A percentile compares a stretch with the other conserved stretches of the same genome.
phyloP scores from a whole-genome alignment of 2,113 vertebrate genomes.

The Phylloscopus whistleri region DNA sequence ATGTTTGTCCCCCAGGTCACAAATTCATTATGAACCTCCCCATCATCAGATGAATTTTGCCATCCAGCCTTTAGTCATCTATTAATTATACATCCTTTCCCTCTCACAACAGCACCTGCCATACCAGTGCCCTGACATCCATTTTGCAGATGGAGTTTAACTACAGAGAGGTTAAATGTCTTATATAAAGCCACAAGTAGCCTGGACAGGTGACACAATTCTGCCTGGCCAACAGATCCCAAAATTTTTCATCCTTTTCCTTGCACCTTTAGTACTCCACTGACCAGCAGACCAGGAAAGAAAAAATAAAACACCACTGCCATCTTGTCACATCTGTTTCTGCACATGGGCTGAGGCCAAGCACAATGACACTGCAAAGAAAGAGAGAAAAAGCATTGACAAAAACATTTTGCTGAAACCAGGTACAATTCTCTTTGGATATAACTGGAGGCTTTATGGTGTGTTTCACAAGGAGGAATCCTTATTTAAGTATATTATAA shows the following conservation, averaged over 20 bases:
- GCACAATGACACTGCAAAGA: background rate
- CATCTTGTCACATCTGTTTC: background rate
- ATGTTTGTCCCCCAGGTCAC: slow-evolving; percentile 38
- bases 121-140: background rate
- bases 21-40: slow-evolving; percentile 47
- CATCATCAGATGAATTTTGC: slow-evolving; percentile 26
- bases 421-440: background rate
- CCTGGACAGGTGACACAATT: background rate
- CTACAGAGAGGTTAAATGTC: slow-evolving; percentile 8
- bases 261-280: background rate
- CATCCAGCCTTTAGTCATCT: slow-evolving; percentile 38
- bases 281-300: background rate
- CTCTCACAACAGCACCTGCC: background rate
- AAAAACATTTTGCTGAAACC: background rate
- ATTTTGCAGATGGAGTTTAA: slow-evolving; percentile 17
- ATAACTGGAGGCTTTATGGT: fast-evolving
- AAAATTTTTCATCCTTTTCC: background rate
- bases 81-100: slow-evolving; percentile 35
- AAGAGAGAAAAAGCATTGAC: background rate
- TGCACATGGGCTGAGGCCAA: background rate
- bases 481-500: background rate
- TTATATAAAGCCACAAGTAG: background rate
- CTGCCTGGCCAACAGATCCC: background rate
- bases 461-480: background rate
- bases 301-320: background rate